phyloP scores from a whole-genome alignment of 2,888 invertebrate species.

The Agrenia bidenticulata region DNA sequence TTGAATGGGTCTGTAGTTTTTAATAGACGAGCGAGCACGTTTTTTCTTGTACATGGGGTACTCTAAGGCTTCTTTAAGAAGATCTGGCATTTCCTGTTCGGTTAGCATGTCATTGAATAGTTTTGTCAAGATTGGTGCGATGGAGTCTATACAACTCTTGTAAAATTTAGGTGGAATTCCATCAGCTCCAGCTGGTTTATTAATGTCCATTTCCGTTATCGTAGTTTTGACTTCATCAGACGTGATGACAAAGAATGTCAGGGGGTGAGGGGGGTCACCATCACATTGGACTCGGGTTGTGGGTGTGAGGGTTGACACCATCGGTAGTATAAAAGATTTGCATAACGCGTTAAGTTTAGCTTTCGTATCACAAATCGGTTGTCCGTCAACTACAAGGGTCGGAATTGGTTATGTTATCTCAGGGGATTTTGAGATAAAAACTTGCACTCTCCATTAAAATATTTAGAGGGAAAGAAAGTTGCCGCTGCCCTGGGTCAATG shows the following conservation, averaged over 20 bases:
- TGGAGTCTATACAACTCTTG: slow-evolving; percentile 9
- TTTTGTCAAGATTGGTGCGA: not conserved
- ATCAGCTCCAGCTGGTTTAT: slow-evolving; percentile 19
- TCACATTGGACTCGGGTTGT: too few relatives aligned
- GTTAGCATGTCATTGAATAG: slow-evolving; percentile 17
- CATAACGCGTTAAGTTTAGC: slow-evolving; percentile 11
- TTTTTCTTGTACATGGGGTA: slow-evolving; percentile 19
- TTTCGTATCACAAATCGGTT: not conserved
- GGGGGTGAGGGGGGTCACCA: too few relatives aligned
- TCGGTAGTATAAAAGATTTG: not conserved
- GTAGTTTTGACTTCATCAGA: slow-evolving; percentile 8
- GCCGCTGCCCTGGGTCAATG: too few relatives aligned
- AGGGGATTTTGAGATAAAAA: too few relatives aligned
- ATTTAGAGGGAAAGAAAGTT: too few relatives aligned
- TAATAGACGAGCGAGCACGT: not conserved
- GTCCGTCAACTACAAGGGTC: not conserved
- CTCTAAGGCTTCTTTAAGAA: slow-evolving; percentile 11
- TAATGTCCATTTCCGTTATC: not conserved
- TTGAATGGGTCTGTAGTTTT: slow-evolving; percentile 22
- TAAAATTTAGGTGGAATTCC: slow-evolving; percentile 16
- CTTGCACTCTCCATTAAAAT: too few relatives aligned
- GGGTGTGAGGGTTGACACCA: not conserved
- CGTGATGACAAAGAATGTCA: too few relatives aligned
- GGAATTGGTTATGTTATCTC: not conserved
- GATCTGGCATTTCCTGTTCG: not conserved